Conservation (phyloP, 1,140 invertebrate genomes). For the Lordiphosa collinella region DNA sequence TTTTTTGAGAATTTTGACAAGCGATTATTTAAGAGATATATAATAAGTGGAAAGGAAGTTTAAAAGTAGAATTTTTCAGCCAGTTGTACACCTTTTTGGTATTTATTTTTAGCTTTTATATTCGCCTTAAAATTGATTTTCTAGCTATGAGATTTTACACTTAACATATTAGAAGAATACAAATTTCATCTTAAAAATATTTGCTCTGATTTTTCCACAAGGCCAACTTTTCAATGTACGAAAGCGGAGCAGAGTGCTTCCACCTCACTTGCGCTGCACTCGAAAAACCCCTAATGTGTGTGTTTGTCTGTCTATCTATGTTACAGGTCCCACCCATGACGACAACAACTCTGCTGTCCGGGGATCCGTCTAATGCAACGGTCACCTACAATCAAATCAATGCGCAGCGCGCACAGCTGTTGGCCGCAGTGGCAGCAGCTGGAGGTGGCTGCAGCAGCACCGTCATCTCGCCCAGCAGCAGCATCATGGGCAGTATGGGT, state of each 20-base stretch:
- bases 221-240: no score
- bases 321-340: conserved; percentile 45
- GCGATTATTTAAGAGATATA: no score
- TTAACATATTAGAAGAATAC: no score
- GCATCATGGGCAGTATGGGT: conserved; percentile 48
- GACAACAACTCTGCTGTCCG: conserved; percentile 46
- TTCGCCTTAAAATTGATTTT: no score
- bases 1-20: no score
- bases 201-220: no score
- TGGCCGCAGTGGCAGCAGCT: conserved; percentile 60
- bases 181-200: no score
- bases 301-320: background rate
- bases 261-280: conserved; percentile 6
- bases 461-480: conserved; percentile 66
- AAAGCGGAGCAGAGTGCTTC: background rate
- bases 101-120: no score
- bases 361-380: conserved; percentile 54
- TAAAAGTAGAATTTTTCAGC: no score
- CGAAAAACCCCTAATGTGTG: conserved; percentile 4
- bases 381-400: conserved; percentile 75
- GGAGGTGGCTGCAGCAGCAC: conserved; percentile 67
- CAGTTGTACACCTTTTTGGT: no score
- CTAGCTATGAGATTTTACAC: no score
- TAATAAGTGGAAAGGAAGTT: no score
- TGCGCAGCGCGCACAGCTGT: conserved; percentile 58